These are phyloP conservation scores for Protobothrops mucrosquamatus DNA, from an alignment of 2,113 vertebrate species.

Conservation along the genomic window DNA sequence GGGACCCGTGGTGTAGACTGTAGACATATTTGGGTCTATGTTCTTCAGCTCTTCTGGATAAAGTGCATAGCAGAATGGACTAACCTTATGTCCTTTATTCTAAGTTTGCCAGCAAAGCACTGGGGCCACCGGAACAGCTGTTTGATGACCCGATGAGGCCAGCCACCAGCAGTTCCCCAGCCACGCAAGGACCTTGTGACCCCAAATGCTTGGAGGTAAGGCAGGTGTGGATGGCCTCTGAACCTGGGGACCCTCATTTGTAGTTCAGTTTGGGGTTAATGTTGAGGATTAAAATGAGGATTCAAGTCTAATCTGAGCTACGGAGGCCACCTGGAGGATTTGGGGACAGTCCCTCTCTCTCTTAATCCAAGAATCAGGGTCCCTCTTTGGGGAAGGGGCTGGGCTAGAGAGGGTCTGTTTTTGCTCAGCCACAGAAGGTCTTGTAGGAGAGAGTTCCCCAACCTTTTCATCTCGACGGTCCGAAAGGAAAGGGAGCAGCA, in stretches of 20 bases:
- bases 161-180: rapidly evolving
- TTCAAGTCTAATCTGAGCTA: not conserved
- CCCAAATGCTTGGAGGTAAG: conserved; percentile 47
- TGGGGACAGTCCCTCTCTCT: not conserved
- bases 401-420: not conserved
- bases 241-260: not conserved
- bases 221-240: not conserved
- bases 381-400: not conserved
- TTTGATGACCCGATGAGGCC: not conserved
- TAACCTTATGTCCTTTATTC: not conserved
- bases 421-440: not conserved
- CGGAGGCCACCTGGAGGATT: not conserved
- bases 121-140: not conserved
- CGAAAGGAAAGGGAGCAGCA: too few species aligned
- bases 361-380: not conserved
- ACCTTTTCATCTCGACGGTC: too few species aligned
- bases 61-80: not conserved
- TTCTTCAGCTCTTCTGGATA: not conserved
- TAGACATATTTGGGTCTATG: not conserved
- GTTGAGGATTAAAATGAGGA: not conserved
- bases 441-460: too few species aligned
- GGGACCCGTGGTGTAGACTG: not conserved
- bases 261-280: not conserved
- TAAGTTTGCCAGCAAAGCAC: conserved; percentile 26
- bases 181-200: conserved; percentile 29